phyloP scores from a whole-genome alignment of 1,140 invertebrate species.

The Drosophila serrata region DNA sequence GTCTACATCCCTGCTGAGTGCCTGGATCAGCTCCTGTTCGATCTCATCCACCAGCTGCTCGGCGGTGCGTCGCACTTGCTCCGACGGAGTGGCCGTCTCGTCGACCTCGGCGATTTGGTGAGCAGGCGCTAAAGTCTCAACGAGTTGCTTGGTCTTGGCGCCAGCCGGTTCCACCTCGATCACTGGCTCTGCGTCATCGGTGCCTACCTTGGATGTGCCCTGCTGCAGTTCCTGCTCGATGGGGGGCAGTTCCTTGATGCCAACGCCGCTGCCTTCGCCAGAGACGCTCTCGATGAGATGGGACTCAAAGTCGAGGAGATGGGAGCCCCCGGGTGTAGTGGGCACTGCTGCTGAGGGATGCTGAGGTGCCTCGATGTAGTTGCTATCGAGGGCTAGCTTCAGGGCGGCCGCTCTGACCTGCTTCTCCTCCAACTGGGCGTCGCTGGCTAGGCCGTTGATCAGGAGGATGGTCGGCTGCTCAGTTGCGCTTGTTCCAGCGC shows the following conservation, averaged over 20 bases:
- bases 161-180: constrained; percentile 81
- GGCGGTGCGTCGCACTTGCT: constrained; percentile 67
- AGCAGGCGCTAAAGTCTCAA: constrained; percentile 61
- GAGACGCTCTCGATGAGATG: constrained; percentile 80
- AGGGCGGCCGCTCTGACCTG: constrained; percentile 41
- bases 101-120: constrained; percentile 71
- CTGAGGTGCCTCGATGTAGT: constrained; percentile 29
- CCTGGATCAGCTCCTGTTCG: constrained; percentile 73
- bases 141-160: constrained; percentile 61
- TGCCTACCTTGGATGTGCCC: constrained; percentile 74
- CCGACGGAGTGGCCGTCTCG: constrained; percentile 55
- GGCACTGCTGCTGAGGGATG: constrained; percentile 35
- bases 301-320: constrained; percentile 80
- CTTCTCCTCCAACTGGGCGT: constrained; percentile 54
- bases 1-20: constrained; percentile 69
- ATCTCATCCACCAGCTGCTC: constrained; percentile 76
- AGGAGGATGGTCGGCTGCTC: constrained; percentile 82
- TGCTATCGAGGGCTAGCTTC: constrained; percentile 59
- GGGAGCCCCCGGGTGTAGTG: constrained; percentile 66
- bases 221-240: constrained; percentile 72
- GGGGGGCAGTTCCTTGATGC: constrained; percentile 77
- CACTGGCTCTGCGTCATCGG: constrained; percentile 57
- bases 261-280: constrained; percentile 63
- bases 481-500: constrained; percentile 66
- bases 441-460: constrained; percentile 73